phyloP scores from a whole-genome alignment of 2,113 vertebrate species.

The Oncorhynchus clarkii region DNA sequence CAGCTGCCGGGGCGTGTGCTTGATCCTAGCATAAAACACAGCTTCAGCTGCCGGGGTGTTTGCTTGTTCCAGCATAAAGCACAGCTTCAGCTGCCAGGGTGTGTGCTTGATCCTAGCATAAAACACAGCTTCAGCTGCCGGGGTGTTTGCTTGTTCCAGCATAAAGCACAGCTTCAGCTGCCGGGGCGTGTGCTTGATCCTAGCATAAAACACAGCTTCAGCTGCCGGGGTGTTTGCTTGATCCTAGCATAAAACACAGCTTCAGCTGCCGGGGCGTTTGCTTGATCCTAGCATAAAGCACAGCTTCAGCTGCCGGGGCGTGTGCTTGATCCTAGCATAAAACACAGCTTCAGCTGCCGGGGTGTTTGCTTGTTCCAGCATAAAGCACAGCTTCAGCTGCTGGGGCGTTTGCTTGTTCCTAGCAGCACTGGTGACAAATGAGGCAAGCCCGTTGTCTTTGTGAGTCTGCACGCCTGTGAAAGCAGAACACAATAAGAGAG shows the following conservation, averaged over 20 bases:
- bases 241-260: conserved; percentile 35
- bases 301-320: too few species aligned
- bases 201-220: too few species aligned
- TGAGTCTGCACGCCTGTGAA: conserved; percentile 50
- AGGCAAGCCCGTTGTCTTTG: conserved; percentile 43
- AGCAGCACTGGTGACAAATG: conserved; percentile 56
- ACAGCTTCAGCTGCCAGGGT: conserved; percentile 37
- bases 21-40: too few species aligned
- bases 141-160: neutral
- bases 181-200: neutral
- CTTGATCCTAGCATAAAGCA: too few species aligned
- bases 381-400: conserved; percentile 49
- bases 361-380: conserved; percentile 6
- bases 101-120: too few species aligned
- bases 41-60: too few species aligned
- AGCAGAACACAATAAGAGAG: conserved; percentile 57
- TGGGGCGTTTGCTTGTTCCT: conserved; percentile 33
- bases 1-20: conserved; percentile 21
- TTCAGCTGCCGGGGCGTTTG: conserved; percentile 35
- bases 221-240: too few species aligned
- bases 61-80: conserved; percentile 30
- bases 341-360: conserved; percentile 46
- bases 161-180: conserved; percentile 51
- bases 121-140: too few species aligned
- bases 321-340: conserved; percentile 19